Base-by-base conservation (phyloP, 2,113 vertebrate genomes). In the Ranitomeya imitator region DNA sequence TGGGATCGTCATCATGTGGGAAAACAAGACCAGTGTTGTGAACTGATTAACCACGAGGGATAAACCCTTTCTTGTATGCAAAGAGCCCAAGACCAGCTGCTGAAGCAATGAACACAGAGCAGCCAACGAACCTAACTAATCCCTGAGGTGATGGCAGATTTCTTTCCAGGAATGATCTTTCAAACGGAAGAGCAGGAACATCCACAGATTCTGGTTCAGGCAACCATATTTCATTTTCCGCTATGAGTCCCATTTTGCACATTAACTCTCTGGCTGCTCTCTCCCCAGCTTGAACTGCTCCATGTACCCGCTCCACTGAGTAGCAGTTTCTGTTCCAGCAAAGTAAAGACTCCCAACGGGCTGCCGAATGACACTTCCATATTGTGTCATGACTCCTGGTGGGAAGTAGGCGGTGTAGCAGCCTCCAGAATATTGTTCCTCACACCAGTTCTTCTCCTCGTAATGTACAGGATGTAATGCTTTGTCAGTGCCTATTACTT, bases 391-490 rank as follows among this genome's bases (percentile, higher is more conserved):
- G 90, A 98, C 96, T 67, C 98, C 98, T 5, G 98, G 98, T 26
- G 98, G 98, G 90, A 96, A 98, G 90, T 97, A 98, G 51, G 95
- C 95, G 0, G 97, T 98, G 92, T 99, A 99, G 91, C 98, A 99
- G 78, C 98, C 98, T 0, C 97, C 98, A 0, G 98, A 99, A 90
- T 99, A 99, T 69, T 99, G 96, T 81, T 99, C 98, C 88, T 93
- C 94, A 91, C 91, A 96, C 98, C 98, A 99, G 93, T 99, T 96
- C 94, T 98, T 98, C 93, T 99, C 98, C 92, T 99, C 98, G 21
- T 99, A 99, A 90, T 99, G 97, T 74, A 98, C 95, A 1, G 98
- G 97, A 96, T 97, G 90, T 10, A 91, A n/a, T n/a, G n/a, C n/a
- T n/a, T n/a, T n/a, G n/a, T n/a, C n/a, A n/a, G n/a, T n/a, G n/a